These are phyloP conservation scores for Puffinus mauretanicus DNA, from an alignment of 2,113 vertebrate genomes.

Conservation along the genomic window DNA sequence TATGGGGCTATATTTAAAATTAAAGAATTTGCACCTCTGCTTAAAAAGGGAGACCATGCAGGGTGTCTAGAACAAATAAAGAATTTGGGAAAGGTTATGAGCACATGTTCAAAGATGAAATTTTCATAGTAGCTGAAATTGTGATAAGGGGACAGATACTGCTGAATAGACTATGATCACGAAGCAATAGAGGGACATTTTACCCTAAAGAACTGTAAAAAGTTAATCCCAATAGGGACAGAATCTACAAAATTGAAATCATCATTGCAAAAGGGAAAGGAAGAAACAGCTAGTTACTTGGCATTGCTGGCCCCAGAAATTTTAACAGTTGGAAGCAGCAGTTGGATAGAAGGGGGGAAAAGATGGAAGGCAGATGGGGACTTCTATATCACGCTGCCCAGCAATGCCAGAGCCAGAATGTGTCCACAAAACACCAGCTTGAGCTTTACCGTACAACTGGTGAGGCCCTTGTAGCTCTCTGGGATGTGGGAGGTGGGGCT, in stretches of 20 bases:
- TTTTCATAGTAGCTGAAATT: neutral
- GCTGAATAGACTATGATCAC: neutral
- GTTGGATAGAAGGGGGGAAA: neutral
- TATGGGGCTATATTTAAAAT: neutral
- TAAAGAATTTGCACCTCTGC: neutral
- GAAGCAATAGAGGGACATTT: neutral
- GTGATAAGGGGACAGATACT: neutral
- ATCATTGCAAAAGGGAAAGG: neutral
- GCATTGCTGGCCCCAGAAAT: neutral
- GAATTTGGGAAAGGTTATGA: neutral
- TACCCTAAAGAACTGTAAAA: neutral
- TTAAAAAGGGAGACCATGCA: neutral
- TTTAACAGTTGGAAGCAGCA: neutral
- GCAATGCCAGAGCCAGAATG: neutral
- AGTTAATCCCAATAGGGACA: neutral
- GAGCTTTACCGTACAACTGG: neutral
- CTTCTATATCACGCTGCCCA: neutral
- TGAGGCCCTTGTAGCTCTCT: neutral
- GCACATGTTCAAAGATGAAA: neutral
- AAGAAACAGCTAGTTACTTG: neutral
- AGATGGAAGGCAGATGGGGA: neutral
- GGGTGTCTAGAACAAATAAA: neutral
- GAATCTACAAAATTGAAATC: neutral
- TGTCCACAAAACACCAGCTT: neutral
- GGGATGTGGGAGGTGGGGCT: neutral